Evolutionary conservation across 2,113 vertebrate species (phyloP), one percentile per base, ranked within the genome.

Genomic region (Pseudolaguvia tuberculata): DNA sequence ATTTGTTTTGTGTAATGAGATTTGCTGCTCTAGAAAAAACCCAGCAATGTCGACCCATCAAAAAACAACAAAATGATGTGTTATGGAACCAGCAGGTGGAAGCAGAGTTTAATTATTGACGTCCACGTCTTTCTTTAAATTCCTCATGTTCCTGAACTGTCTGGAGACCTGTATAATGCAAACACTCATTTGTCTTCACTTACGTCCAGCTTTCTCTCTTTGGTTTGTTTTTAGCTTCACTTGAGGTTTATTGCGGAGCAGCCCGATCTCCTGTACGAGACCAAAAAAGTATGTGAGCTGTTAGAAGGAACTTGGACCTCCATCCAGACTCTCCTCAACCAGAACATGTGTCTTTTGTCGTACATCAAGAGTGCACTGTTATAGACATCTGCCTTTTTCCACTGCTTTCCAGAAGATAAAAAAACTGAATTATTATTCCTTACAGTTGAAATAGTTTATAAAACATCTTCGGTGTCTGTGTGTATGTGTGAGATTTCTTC

Each of bases 351-450:
- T 88, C 83, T 99, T 73, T 85, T 99, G 88, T 92, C 92, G 3
- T 98, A 95, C 17, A 86, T 91, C 58, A 98, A 95, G 90, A 98
- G 94, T 79, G 94, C 95, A 45, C 88, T 99, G 72, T 86, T 99
- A 42, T 98, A 83, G 90, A 50, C 23, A 55, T 18, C 27, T 20
- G 21, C 5, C 15, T 20, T 4, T n/a, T 45, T 8, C 21, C 13
- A 23, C 4, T 47, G 23, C 20, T 9, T 67, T 66, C 11, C 0
- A 61, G 52, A 8, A 48, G 51, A 61, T 25, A 39, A 14, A n/a
- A n/a, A n/a, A n/a, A n/a, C n/a, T 72, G 51, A 35, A 52, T 17
- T 15, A 13, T 3, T 21, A 53, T 70, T 35, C 12, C 29, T 31
- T 70, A 12, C 50, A 25, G 20, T 21, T 62, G 8, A 6, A 35